phyloP scores from a whole-genome alignment of 2,888 invertebrate species.

The Chironomus tentans region DNA sequence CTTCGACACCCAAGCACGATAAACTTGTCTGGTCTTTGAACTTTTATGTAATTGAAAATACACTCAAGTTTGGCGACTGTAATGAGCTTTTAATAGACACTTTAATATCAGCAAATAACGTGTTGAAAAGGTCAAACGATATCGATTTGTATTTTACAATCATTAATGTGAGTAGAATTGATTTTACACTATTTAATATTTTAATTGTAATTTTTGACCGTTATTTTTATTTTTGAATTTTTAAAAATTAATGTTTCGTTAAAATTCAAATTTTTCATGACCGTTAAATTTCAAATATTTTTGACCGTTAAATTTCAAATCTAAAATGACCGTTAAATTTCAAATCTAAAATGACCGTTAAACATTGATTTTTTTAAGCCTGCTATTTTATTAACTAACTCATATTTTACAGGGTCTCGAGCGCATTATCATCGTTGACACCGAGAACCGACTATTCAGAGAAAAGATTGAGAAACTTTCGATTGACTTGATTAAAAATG shows the following conservation, averaged over 20 bases:
- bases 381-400: no score
- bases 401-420: slow-evolving; percentile 51
- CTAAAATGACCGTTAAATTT: no score
- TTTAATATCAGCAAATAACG: slow-evolving; percentile 48
- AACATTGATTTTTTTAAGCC: no score
- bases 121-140: slow-evolving; percentile 42
- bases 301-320: slow-evolving; percentile 33
- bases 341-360: no score
- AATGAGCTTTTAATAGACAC: slow-evolving; percentile 49
- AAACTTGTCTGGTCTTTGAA: slow-evolving; percentile 64
- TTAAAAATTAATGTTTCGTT: no score
- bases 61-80: slow-evolving; percentile 54
- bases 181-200: slow-evolving; percentile 27
- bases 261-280: slow-evolving; percentile 28
- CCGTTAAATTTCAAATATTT: slow-evolving; percentile 34
- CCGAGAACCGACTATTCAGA: slow-evolving; percentile 47
- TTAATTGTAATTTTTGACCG: slow-evolving; percentile 11
- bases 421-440: slow-evolving; percentile 52
- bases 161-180: slow-evolving; percentile 35
- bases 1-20: slow-evolving; percentile 44
- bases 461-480: slow-evolving; percentile 60
- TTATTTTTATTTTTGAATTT: no score
- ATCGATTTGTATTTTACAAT: slow-evolving; percentile 40
- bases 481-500: slow-evolving; percentile 56
- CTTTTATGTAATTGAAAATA: slow-evolving; percentile 65